These are phyloP conservation scores for Lacerta agilis DNA, from an alignment of 2,797 vertebrate species.

Conservation along the genomic window DNA sequence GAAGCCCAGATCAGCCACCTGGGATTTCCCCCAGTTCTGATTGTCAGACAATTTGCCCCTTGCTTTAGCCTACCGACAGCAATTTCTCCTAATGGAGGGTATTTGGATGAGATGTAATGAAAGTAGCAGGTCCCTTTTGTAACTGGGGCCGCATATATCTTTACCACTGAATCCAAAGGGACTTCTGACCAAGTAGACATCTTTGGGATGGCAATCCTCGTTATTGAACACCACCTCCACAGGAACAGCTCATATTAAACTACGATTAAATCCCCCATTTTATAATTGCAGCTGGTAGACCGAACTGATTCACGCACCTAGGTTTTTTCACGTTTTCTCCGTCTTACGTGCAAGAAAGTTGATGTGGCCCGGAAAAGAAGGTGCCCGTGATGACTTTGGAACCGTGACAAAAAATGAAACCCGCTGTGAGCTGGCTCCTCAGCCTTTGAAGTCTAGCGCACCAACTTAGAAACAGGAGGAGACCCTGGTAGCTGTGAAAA, in stretches of 20 bases:
- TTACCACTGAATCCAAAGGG: background rate
- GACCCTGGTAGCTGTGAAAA: slow-evolving; percentile 26
- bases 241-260: background rate
- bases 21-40: background rate
- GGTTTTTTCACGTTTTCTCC: background rate
- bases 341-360: background rate
- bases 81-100: background rate
- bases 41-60: background rate
- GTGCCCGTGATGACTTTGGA: background rate
- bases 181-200: background rate
- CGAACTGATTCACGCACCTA: too few relatives aligned
- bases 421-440: background rate
- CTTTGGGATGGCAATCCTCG: background rate
- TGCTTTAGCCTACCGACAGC: background rate
- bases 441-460: slow-evolving; percentile 19
- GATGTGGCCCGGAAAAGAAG: background rate
- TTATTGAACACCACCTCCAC: background rate
- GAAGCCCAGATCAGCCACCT: background rate
- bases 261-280: background rate
- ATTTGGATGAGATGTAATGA: background rate
- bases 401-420: background rate
- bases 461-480: slow-evolving; percentile 7
- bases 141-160: background rate
- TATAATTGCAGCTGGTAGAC: background rate
- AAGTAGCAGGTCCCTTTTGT: background rate